Evolutionary conservation across 2,113 vertebrate genomes (phyloP).

Genomic region (Tenrec ecaudatus): DNA sequence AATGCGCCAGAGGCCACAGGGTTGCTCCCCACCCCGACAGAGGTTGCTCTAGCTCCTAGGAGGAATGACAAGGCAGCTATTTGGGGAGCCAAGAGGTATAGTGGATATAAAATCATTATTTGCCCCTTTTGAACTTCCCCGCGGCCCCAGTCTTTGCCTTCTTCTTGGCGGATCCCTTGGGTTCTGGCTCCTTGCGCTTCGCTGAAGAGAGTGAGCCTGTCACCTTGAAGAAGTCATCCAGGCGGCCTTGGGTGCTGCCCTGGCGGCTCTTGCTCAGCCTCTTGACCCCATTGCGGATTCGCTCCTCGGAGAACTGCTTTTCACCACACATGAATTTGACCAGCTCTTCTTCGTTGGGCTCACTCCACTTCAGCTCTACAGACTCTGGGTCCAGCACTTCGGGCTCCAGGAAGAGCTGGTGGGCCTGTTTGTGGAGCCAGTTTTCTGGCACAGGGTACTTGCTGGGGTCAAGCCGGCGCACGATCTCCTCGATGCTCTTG

Average conservation of each 20-base stretch:
- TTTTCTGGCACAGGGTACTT: constrained; percentile 94
- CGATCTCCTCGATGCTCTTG: constrained; percentile 94
- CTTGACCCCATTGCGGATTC: constrained; percentile 92
- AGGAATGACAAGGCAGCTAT: rapidly evolving
- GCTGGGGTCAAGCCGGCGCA: constrained; percentile 92
- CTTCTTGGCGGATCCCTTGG: constrained; percentile 93
- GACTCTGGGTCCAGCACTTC: constrained; percentile 91
- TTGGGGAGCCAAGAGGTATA: rapidly evolving
- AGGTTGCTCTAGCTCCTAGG: neutral
- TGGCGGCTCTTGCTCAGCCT: constrained; percentile 95
- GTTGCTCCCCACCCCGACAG: neutral
- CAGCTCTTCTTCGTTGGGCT: constrained; percentile 93
- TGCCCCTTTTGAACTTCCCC: constrained; percentile 90
- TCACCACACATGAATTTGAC: constrained; percentile 94
- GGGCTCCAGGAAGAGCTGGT: constrained; percentile 92
- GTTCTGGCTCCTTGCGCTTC: constrained; percentile 94
- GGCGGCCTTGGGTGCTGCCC: constrained; percentile 96
- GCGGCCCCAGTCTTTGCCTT: constrained; percentile 90
- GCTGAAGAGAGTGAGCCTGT: constrained; percentile 95
- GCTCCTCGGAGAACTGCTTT: constrained; percentile 98
- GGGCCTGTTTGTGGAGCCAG: constrained; percentile 96
- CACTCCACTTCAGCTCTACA: constrained; percentile 93
- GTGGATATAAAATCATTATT: constrained; percentile 77
- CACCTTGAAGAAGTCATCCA: constrained; percentile 97
- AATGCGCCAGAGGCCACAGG: neutral